These are phyloP conservation scores for Nipponacmea schrenckii DNA, from an alignment of 2,888 invertebrate species.

Conservation along the genomic window DNA sequence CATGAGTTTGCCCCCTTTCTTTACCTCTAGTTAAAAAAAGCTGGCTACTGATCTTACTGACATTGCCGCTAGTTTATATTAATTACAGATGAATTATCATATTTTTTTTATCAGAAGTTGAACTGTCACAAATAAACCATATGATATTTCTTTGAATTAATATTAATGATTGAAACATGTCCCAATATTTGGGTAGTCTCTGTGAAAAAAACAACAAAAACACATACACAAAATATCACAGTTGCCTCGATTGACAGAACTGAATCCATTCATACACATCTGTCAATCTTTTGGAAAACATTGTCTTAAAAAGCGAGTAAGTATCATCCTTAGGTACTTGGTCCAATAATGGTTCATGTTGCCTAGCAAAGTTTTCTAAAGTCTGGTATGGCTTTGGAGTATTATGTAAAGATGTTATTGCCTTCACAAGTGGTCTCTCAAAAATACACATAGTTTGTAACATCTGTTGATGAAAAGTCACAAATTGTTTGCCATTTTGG, in stretches of 20 bases:
- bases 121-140: too few relatives aligned
- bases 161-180: too few relatives aligned
- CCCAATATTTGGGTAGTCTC: too few relatives aligned
- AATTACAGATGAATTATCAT: too few relatives aligned
- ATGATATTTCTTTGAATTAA: too few relatives aligned
- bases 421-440: constrained; percentile 50
- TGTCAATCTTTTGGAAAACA: constrained; percentile 41
- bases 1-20: too few relatives aligned
- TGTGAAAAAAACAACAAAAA: too few relatives aligned
- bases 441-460: constrained; percentile 64
- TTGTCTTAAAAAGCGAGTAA: constrained; percentile 35
- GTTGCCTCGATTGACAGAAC: constrained; percentile 28
- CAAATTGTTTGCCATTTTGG: constrained; percentile 44
- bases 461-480: constrained; percentile 59
- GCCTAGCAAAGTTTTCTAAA: constrained; percentile 40
- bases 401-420: constrained; percentile 33
- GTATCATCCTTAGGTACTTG: constrained; percentile 35
- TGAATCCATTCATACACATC: constrained; percentile 45
- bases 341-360: constrained; percentile 42
- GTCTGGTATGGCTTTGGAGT: constrained; percentile 37
- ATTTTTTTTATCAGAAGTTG: too few relatives aligned
- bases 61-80: too few relatives aligned
- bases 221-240: not conserved
- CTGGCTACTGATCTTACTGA: too few relatives aligned
- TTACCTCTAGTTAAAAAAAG: too few relatives aligned